These are phyloP conservation scores for Heliothis subflexa DNA, from an alignment of 1,140 invertebrate genomes.

Conservation along the genomic window DNA sequence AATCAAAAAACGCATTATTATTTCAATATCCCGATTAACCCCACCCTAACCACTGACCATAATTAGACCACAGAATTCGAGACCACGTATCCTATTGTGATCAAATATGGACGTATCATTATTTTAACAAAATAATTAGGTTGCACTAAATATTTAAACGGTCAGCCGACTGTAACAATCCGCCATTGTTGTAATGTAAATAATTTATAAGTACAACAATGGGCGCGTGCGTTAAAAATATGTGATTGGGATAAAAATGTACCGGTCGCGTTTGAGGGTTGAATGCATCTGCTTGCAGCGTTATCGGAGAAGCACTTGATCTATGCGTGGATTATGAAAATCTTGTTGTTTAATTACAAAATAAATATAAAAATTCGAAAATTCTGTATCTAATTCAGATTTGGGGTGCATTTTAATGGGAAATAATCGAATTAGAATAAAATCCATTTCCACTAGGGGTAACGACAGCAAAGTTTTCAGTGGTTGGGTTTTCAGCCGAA, in stretches of 20 bases:
- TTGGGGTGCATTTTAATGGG: constrained; percentile 4
- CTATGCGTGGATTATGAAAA: constrained; percentile 40
- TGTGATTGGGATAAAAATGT: constrained; percentile 64
- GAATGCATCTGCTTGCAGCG: constrained; percentile 60
- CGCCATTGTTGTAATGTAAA: constrained; percentile 67
- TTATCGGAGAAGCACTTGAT: constrained; percentile 42
- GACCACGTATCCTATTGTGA: constrained; percentile 49
- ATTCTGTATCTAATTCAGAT: not conserved
- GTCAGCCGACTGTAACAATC: constrained; percentile 69
- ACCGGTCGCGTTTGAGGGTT: constrained; percentile 58
- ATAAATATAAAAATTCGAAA: constrained; percentile 26
- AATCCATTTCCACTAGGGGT: not conserved
- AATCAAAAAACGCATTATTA: constrained; percentile 19
- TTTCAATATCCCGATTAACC: constrained; percentile 40
- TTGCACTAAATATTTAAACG: constrained; percentile 65
- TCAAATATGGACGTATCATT: constrained; percentile 59
- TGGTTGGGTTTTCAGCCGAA: not conserved
- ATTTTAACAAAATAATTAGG: constrained; percentile 77
- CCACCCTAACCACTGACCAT: constrained; percentile 50
- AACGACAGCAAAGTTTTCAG: not conserved
- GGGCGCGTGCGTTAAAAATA: constrained; percentile 69
- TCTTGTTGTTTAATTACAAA: constrained; percentile 38
- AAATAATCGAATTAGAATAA: not conserved
- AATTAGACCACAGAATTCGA: constrained; percentile 58
- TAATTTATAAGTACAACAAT: constrained; percentile 68